Conservation (phyloP, 2,888 invertebrate genomes). For the Tupiocoris notatus region DNA sequence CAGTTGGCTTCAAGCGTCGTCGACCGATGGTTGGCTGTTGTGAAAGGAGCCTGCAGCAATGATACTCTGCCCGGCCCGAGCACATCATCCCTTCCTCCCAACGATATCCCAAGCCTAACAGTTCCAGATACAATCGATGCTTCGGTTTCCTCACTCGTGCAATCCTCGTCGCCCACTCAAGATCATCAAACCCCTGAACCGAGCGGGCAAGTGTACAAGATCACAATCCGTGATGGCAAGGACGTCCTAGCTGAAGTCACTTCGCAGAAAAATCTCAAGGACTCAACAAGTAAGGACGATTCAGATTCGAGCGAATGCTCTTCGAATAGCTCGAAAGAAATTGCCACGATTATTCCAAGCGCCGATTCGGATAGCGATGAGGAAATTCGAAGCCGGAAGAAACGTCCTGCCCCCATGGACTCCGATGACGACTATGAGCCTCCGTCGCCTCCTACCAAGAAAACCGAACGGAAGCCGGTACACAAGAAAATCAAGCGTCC, state of each 20-base stretch:
- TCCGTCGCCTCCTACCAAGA: slow-evolving; percentile 6
- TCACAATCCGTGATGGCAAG: slow-evolving; percentile 72
- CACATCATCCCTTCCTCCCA: background rate
- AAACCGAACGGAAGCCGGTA: background rate
- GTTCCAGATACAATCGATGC: background rate
- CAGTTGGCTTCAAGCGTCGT: slow-evolving; percentile 77
- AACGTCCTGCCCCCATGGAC: slow-evolving; percentile 27
- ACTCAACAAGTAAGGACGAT: slow-evolving; percentile 12
- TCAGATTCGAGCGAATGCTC: slow-evolving; percentile 10
- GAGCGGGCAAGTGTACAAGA: slow-evolving; percentile 59
- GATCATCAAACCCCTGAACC: background rate
- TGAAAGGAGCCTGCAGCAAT: slow-evolving; percentile 64
- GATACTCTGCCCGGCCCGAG: slow-evolving; percentile 12
- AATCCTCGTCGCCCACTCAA: background rate
- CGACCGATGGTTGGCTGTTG: slow-evolving; percentile 85
- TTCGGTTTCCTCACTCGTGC: background rate
- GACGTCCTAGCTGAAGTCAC: slow-evolving; percentile 65
- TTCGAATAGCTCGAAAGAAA: background rate
- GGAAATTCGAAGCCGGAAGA: slow-evolving; percentile 23
- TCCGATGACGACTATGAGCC: slow-evolving; percentile 40
- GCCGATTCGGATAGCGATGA: slow-evolving; percentile 41
- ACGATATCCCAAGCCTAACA: background rate
- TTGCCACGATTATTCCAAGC: background rate
- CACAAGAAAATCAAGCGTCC: slow-evolving; percentile 17
- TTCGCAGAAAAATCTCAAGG: slow-evolving; percentile 48